Base-by-base conservation (phyloP, 2,888 invertebrate species). In the Dolichomitus sp. region DNA sequence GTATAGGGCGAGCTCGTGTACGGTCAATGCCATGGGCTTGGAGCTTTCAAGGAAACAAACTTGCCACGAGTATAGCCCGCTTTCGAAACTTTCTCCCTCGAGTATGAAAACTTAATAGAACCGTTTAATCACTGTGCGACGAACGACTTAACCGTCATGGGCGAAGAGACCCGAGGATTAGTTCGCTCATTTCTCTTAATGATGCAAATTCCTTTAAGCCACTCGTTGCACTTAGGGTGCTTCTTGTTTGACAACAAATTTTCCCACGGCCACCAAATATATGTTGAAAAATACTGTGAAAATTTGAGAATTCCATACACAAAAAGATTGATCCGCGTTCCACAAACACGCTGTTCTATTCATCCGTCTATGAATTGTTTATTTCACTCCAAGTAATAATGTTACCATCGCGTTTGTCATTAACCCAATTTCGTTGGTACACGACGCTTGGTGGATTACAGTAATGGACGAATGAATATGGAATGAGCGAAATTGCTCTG, bases 11-110 rank as follows among this genome's bases (percentile, higher is more conserved):
- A 78, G 82, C 84, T 85, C 80, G 80, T 59, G 23, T 68, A 84
- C 84, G 81, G 82, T 78, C 84, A 82, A 85, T 85, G 85, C 85
- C 84, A 85, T 77, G 80, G 65, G 81, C 81, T 70, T 73, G 45
- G 59, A 48, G 72, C 72, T 79, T n/a, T 72, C 82, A 76, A 83
- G 82, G 82, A 83, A 83, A 79, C 59, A 83, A 83, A 79, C 59
- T 61, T 52, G 74, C 66, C 74, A 75, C 75, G 79, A 61, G 75
- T 76, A 68, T 79, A 75, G 82, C 72, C 70, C 66, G 72, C 75
- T 79, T 75, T 65, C 12, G 74, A 65, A 75, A 83, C 48, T 79
- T 83, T 66, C 42, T 78, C 80, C 65, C 65, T 63, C 69, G 75
- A 70, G 63, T 37, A 27, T 52, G n/a, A 70, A 69, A 75, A n/a